A percentile compares a stretch with the other conserved stretches of the same genome.
Conservation (phyloP, 2,113 vertebrate species). For the Eudyptes chrysolophus region DNA sequence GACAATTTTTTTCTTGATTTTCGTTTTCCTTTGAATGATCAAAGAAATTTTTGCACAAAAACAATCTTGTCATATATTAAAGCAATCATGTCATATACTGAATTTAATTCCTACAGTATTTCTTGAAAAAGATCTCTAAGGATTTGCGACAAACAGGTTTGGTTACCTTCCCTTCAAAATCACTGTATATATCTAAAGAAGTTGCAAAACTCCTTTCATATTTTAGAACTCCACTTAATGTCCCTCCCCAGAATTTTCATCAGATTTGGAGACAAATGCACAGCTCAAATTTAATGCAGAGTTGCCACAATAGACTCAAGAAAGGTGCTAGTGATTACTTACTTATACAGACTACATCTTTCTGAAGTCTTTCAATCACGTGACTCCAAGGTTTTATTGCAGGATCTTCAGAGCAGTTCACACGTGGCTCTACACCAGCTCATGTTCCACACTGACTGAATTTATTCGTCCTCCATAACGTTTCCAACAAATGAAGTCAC, state of each 20-base stretch:
- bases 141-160: background rate
- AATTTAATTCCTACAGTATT: background rate
- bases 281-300: background rate
- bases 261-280: background rate
- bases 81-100: background rate
- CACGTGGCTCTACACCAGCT: background rate
- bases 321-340: background rate
- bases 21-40: background rate
- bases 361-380: background rate
- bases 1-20: background rate
- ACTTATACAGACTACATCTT: background rate
- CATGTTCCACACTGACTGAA: background rate
- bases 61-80: background rate
- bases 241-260: background rate
- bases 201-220: background rate
- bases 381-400: background rate
- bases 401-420: background rate
- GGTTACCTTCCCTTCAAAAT: background rate
- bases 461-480: background rate
- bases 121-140: background rate
- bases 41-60: background rate
- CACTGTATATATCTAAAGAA: background rate
- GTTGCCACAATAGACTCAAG: fast-evolving
- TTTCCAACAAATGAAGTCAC: background rate
- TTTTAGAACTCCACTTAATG: background rate